Base-by-base conservation (phyloP, 2,888 invertebrate species). In the Drosophila fulvimacula region DNA sequence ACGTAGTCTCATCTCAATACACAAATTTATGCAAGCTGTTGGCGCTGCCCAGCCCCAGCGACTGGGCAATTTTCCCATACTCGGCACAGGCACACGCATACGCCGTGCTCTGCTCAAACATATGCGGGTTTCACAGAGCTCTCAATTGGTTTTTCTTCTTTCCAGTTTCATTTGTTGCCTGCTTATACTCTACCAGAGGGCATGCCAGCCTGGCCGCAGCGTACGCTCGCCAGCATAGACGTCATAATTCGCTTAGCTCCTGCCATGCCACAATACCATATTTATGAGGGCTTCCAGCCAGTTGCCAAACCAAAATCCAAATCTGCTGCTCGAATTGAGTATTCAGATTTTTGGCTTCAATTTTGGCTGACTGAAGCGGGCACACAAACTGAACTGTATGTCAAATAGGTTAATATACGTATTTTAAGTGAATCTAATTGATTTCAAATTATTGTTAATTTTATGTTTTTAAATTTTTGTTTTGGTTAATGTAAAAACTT, bases 21-120 rank as follows among this genome's bases (percentile, higher is more conserved):
- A 72, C 78, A 80, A 85, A 82, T 82, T 85, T 82, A 85, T 82
- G 85, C 82, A 85, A 82, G 79, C 85, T 83, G 82, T 74, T 81
- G 78, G 76, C 70, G 49, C 69, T 58, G 52, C 39, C 53, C 44
- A 70, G 53, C 30, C 60, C 67, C 67, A n/a, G n/a, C 70, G 63
- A 36, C 68, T 59, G 69, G 60, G 76, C 60, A 56, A 53, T 58
- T 41, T 53, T 34, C 21, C 9, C 21, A 27, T 19, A 24, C 34
- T 9, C 24, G 5, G 3, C 36, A 10, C 27, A 10, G 32, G 13
- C 19, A 34, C 51, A 34, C 48, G 19, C 30, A 49, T 46, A 27
- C 46, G 48, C 62, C 59, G 49, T 41, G 61, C 55, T 49, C 56
- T 49, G 51, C 60, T 69, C 56, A 61, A 80, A 67, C 84, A 82